Evolutionary conservation across 2,888 invertebrate species (phyloP), one percentile per base, ranked within the genome.

Genomic region (Pseudococcus longispinus): DNA sequence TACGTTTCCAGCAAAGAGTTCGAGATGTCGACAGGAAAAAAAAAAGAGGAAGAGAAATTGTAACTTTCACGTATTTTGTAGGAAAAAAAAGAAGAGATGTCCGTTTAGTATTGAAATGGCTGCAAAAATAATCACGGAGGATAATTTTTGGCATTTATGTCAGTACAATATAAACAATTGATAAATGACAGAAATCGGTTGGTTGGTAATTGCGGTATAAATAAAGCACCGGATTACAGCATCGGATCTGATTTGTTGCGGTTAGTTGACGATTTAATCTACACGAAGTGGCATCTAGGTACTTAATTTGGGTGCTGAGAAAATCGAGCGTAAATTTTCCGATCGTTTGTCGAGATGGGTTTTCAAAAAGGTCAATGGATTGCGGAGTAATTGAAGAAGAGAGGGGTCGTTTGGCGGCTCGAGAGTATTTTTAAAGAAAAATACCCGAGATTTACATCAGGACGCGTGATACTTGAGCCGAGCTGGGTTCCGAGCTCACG

Each of bases 311-410:
- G 29, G 11, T 9, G 20, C 29, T 42, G 32, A 80, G 23, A 23
- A 42, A 42, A 80, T 42, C 42, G 42, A 80, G 77, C 77, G 77
- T 42, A 20, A 80, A 80, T 74, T 74, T 74, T 74, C 74, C 32
- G 15, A 23, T 74, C 32, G 8, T 74, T 37, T 18, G 2, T 11
- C 11, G 2, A 70, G 32, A 29, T 29, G n/a, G n/a, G 70, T 26
- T 26, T 70, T 70, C 70, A 3, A 15, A 70, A 74, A 74, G 37
- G 29, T 74, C 74, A 74, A 29, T 74, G n/a, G 23, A 55, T 20
- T 20, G 23, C 55, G 55, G 5, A n/a, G n/a, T n/a, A n/a, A n/a
- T n/a, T n/a, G n/a, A n/a, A n/a, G n/a, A n/a, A n/a, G n/a, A 55
- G 29, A 5, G 15, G 70, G 15, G 65, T 60, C 5, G 65, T 70